These are phyloP conservation scores for Calonectris borealis DNA, from an alignment of 2,113 vertebrate species.

Conservation along the genomic window DNA sequence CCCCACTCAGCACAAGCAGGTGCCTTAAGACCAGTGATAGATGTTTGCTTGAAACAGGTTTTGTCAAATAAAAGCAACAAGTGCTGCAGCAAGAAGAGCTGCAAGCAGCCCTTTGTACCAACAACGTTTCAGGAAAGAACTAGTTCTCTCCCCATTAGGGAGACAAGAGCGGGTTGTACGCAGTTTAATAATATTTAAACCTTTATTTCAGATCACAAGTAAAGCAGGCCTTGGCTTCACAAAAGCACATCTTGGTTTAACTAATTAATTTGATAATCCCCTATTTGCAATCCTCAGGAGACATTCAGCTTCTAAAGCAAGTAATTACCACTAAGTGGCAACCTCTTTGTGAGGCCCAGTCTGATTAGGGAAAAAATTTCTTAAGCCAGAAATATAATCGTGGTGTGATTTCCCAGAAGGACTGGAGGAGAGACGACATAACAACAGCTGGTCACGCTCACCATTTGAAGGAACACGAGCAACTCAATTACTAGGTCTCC, in stretches of 20 bases:
- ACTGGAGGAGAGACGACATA: not conserved
- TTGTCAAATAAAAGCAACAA: not conserved
- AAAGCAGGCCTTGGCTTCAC: constrained; percentile 21
- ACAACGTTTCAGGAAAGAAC: not conserved
- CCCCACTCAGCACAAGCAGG: not conserved
- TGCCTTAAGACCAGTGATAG: not conserved
- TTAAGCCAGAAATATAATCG: constrained; percentile 61
- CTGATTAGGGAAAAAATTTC: constrained; percentile 45
- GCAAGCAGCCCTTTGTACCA: not conserved
- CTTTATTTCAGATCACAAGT: constrained; percentile 29
- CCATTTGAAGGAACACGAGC: not conserved
- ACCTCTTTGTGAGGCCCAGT: constrained; percentile 47
- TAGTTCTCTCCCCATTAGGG: not conserved
- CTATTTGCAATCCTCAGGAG: constrained; percentile 50
- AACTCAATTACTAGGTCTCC: not conserved
- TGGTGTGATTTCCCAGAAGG: constrained; percentile 52
- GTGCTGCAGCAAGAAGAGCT: not conserved
- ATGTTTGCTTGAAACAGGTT: not conserved
- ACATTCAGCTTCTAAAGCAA: constrained; percentile 38
- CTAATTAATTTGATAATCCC: constrained; percentile 69
- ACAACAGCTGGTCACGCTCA: constrained; percentile 44
- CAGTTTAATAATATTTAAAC: constrained; percentile 18
- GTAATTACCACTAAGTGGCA: constrained; percentile 65
- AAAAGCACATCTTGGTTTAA: constrained; percentile 63
- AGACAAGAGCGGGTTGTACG: not conserved